Conservation (phyloP, 1,140 invertebrate species). For the Heliconius himera region DNA sequence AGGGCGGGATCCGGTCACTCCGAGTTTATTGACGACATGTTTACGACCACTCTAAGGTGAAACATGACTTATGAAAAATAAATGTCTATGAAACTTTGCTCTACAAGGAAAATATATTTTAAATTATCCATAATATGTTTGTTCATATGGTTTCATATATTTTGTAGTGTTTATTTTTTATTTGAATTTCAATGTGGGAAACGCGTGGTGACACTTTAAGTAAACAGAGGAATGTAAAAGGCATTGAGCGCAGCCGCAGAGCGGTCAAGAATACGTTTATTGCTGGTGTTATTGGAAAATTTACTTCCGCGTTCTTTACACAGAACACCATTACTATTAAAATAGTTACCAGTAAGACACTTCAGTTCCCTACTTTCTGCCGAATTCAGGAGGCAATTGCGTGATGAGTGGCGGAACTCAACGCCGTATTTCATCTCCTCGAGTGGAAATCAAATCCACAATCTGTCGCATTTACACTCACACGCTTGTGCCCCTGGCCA, state of each 20-base stretch:
- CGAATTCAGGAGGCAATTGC: no score
- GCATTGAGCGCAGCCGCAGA: conserved; percentile 42
- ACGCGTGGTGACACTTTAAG: conserved; percentile 38
- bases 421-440: no score
- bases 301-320: conserved; percentile 67
- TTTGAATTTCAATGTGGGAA: not conserved
- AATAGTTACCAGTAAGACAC: not conserved
- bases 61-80: conserved; percentile 8
- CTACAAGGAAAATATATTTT: conserved; percentile 1
- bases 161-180: not conserved
- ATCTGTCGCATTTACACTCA: no score
- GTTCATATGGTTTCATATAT: not conserved
- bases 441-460: no score
- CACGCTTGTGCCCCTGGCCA: no score
- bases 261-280: conserved; percentile 59
- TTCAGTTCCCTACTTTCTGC: no score
- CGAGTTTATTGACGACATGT: conserved; percentile 29
- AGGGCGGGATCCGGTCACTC: conserved; percentile 46
- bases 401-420: no score
- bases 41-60: conserved; percentile 9
- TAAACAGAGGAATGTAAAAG: conserved; percentile 56
- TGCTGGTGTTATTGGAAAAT: conserved; percentile 71
- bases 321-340: conserved; percentile 51
- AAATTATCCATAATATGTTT: not conserved
- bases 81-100: conserved; percentile 1